phyloP scores from a whole-genome alignment of 2,888 invertebrate genomes.

The Hartigia nigra region DNA sequence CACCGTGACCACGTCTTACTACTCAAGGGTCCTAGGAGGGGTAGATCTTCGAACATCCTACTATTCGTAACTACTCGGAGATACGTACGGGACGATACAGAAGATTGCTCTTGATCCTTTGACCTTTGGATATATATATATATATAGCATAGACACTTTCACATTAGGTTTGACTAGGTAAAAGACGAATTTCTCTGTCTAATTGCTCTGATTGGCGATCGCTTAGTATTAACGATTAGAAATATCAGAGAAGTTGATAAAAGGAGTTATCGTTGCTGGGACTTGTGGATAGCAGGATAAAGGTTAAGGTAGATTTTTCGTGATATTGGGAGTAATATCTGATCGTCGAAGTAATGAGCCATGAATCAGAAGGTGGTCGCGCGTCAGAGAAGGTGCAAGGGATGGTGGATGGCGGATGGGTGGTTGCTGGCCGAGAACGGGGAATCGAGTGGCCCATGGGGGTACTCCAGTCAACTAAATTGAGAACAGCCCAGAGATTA shows the following conservation, averaged over 20 bases:
- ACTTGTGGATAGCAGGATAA: neutral
- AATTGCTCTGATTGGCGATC: neutral
- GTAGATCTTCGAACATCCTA: neutral
- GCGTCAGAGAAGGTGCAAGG: neutral
- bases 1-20: slow-evolving; percentile 32
- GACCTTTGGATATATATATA: neutral
- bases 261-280: neutral
- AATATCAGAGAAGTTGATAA: neutral
- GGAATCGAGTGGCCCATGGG: slow-evolving; percentile 50
- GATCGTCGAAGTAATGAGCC: slow-evolving; percentile 1
- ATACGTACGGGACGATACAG: neutral
- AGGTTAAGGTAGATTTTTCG: neutral
- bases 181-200: neutral
- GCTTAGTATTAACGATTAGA: neutral
- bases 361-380: neutral
- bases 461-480: slow-evolving; percentile 47
- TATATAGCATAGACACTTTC: neutral
- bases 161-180: neutral
- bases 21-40: slow-evolving; percentile 21
- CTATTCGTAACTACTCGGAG: neutral
- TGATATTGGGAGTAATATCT: neutral
- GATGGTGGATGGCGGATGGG: neutral
- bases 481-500: slow-evolving; percentile 52
- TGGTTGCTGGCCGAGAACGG: slow-evolving; percentile 25
- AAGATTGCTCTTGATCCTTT: neutral